Evolutionary conservation across 2,113 vertebrate genomes (phyloP).

Genomic region (Colistium nudipinnis): DNA sequence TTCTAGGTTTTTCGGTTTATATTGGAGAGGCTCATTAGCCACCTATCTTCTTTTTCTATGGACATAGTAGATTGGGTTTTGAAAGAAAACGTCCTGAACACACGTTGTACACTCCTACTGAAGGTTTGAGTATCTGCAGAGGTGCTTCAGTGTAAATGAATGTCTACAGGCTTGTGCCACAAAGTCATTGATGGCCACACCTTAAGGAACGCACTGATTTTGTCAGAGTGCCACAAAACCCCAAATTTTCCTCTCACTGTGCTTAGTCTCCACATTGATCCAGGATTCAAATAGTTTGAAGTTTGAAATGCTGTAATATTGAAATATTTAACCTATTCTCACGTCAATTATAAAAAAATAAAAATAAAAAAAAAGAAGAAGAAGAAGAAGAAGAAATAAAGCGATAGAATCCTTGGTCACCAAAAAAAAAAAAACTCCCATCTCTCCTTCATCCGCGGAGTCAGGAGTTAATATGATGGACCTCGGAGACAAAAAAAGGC

Average conservation of each 20-base stretch:
- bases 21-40: conserved; percentile 30
- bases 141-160: not conserved
- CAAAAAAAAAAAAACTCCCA: too few relatives aligned
- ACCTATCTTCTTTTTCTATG: conserved; percentile 42
- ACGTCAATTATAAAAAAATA: too few relatives aligned
- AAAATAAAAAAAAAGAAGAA: too few relatives aligned
- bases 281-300: too few relatives aligned
- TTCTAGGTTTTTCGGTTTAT: conserved; percentile 25
- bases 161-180: not conserved
- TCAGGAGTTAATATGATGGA: not conserved
- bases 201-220: not conserved
- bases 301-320: too few relatives aligned
- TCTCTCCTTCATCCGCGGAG: too few relatives aligned
- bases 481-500: conserved; percentile 10
- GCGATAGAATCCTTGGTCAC: too few relatives aligned
- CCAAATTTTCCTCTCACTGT: not conserved
- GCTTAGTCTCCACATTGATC: too few relatives aligned
- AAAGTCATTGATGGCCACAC: conserved; percentile 5
- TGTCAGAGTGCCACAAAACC: not conserved
- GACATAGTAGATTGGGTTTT: conserved; percentile 39
- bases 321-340: too few relatives aligned
- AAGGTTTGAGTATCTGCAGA: not conserved
- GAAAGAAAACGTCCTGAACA: conserved; percentile 26
- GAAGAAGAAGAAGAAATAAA: too few relatives aligned
- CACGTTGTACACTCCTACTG: too few relatives aligned